These are phyloP conservation scores for Listronotus bonariensis DNA, from an alignment of 1,140 invertebrate genomes.

Conservation along the genomic window DNA sequence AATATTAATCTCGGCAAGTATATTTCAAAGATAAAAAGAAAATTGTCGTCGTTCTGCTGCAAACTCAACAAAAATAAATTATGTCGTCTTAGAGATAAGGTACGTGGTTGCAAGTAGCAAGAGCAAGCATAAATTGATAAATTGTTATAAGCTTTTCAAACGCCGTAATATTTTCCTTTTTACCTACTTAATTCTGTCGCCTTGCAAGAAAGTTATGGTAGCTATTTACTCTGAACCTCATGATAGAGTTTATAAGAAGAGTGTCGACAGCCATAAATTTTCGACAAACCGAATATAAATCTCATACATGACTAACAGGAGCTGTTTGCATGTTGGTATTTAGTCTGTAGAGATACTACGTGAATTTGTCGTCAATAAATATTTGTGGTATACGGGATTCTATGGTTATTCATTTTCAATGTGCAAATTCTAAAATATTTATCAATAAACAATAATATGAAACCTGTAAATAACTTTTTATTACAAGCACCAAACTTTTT, in stretches of 20 bases:
- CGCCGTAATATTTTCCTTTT: constrained; percentile 36
- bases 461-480: no score
- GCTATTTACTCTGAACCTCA: constrained; percentile 33
- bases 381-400: no score
- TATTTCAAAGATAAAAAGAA: constrained; percentile 23
- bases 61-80: constrained; percentile 33
- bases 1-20: constrained; percentile 14
- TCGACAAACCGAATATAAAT: constrained; percentile 23
- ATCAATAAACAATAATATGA: no score
- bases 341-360: not conserved
- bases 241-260: constrained; percentile 35
- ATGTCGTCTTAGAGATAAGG: constrained; percentile 25
- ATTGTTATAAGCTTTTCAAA: constrained; percentile 40
- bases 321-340: constrained; percentile 3
- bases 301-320: constrained; percentile 24
- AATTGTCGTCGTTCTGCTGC: constrained; percentile 4
- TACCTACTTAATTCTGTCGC: constrained; percentile 38
- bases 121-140: constrained; percentile 35
- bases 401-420: no score
- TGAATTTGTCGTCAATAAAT: not conserved
- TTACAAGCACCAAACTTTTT: no score
- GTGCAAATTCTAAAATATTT: no score
- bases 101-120: constrained; percentile 14
- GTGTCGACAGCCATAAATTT: constrained; percentile 34
- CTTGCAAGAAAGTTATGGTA: constrained; percentile 33